phyloP scores from a whole-genome alignment of 2,797 vertebrate genomes.

The Enteromius afrohamiltoni region DNA sequence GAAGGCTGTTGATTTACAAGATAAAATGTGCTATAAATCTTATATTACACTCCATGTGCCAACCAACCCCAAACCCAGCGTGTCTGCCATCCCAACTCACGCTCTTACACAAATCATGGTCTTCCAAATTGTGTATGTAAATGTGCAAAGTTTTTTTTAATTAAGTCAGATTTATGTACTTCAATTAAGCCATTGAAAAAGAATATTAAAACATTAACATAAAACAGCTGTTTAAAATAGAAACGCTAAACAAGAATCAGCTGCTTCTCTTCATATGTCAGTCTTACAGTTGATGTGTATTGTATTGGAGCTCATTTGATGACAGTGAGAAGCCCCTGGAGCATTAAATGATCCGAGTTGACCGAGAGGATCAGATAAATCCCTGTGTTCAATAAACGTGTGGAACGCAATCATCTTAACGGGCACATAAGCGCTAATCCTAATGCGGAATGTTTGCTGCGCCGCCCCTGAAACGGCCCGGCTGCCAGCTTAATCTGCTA shows the following conservation, averaged over 20 bases:
- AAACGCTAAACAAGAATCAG: neutral
- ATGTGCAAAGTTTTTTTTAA: neutral
- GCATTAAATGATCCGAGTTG: conserved; percentile 79
- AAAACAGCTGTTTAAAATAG: neutral
- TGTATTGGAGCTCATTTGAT: conserved; percentile 76
- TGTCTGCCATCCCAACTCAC: neutral
- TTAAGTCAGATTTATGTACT: neutral
- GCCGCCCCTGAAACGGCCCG: conserved; percentile 60
- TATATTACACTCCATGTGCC: neutral
- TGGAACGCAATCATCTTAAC: conserved; percentile 81
- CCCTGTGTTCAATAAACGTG: conserved; percentile 77
- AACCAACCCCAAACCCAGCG: neutral
- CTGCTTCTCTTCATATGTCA: conserved; percentile 26
- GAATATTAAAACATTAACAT: neutral
- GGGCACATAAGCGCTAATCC: conserved; percentile 75
- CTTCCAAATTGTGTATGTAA: neutral
- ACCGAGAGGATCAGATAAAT: conserved; percentile 83
- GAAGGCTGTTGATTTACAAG: conserved; percentile 2
- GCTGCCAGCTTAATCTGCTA: conserved; percentile 61
- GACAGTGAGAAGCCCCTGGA: conserved; percentile 69
- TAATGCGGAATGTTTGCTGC: conserved; percentile 79
- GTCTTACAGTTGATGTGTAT: conserved; percentile 65
- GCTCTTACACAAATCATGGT: neutral
- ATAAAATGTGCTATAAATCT: conserved; percentile 23
- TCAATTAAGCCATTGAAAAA: neutral